phyloP scores from a whole-genome alignment of 2,113 vertebrate genomes.

The Tichodroma muraria region DNA sequence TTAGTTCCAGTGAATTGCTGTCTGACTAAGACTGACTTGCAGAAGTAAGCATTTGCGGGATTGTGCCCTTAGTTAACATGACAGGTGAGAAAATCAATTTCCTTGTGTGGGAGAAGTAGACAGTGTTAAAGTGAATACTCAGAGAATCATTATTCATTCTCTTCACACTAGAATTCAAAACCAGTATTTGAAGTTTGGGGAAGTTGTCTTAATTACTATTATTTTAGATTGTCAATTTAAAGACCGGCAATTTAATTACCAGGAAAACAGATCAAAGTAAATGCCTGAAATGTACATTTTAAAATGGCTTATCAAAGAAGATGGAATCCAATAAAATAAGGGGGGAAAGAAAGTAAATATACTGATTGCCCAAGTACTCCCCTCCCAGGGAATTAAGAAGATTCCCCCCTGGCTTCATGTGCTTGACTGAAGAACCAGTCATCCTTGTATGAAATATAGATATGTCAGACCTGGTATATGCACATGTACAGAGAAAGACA shows the following conservation, averaged over 20 bases:
- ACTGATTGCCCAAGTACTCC: background rate
- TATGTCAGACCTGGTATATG: background rate
- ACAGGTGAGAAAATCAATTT: constrained; percentile 54
- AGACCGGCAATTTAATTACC: constrained; percentile 50
- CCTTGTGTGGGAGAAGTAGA: background rate
- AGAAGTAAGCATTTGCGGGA: background rate
- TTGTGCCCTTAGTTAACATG: constrained; percentile 19
- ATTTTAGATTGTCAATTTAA: constrained; percentile 44
- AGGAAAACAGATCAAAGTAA: constrained; percentile 49
- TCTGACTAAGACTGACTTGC: background rate
- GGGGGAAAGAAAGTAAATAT: background rate
- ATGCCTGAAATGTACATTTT: constrained; percentile 28
- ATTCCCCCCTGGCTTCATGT: background rate
- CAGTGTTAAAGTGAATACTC: constrained; percentile 6
- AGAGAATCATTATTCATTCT: constrained; percentile 33
- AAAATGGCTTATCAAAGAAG: constrained; percentile 10
- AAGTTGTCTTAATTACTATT: constrained; percentile 54
- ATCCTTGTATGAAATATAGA: background rate
- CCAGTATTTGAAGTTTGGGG: constrained; percentile 44
- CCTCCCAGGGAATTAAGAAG: background rate
- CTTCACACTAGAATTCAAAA: constrained; percentile 28
- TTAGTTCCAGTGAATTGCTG: background rate
- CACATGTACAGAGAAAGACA: background rate
- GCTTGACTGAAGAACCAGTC: background rate
- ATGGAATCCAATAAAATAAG: constrained; percentile 31